Evolutionary conservation across 2,888 invertebrate genomes (phyloP).

Genomic region (Drosophila yooni): DNA sequence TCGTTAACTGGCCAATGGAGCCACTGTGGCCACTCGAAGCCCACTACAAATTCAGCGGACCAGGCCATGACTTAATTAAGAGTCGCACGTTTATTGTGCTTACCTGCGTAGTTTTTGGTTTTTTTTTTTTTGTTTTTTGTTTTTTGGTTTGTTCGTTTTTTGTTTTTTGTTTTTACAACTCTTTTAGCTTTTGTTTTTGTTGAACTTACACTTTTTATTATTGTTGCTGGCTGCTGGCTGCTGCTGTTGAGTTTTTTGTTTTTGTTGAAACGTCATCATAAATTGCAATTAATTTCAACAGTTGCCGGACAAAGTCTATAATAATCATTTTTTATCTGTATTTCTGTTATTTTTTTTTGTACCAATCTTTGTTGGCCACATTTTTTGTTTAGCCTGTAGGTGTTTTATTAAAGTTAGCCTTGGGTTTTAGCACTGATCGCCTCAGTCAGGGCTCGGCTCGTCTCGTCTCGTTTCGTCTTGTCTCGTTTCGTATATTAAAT

Average conservation of each 20-base stretch:
- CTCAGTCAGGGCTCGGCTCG: slow-evolving; percentile 18
- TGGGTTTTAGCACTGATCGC: slow-evolving; percentile 54
- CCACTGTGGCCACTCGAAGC: slow-evolving; percentile 70
- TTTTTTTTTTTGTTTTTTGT: slow-evolving; percentile 36
- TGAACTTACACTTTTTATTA: slow-evolving; percentile 58
- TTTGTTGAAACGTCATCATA: slow-evolving; percentile 79
- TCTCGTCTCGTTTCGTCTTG: slow-evolving; percentile 44
- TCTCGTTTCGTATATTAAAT: slow-evolving; percentile 65
- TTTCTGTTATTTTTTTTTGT: background rate
- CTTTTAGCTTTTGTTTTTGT: slow-evolving; percentile 64
- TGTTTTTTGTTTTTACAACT: slow-evolving; percentile 49
- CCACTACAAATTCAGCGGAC: slow-evolving; percentile 66
- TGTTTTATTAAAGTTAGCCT: slow-evolving; percentile 79
- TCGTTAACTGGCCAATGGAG: slow-evolving; percentile 53
- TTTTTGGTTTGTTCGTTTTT: slow-evolving; percentile 43
- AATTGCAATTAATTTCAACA: slow-evolving; percentile 82
- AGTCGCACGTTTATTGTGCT: slow-evolving; percentile 80
- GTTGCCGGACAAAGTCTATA: slow-evolving; percentile 58
- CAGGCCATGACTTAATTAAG: slow-evolving; percentile 78
- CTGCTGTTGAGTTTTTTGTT: slow-evolving; percentile 46
- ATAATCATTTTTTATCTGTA: slow-evolving; percentile 40
- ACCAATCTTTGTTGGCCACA: slow-evolving; percentile 8
- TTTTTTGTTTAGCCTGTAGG: slow-evolving; percentile 66
- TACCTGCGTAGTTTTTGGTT: slow-evolving; percentile 77
- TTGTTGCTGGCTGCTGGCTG: slow-evolving; percentile 36